These are phyloP conservation scores for Pseudeuparius sepicola DNA, from an alignment of 2,888 invertebrate species.

Conservation along the genomic window DNA sequence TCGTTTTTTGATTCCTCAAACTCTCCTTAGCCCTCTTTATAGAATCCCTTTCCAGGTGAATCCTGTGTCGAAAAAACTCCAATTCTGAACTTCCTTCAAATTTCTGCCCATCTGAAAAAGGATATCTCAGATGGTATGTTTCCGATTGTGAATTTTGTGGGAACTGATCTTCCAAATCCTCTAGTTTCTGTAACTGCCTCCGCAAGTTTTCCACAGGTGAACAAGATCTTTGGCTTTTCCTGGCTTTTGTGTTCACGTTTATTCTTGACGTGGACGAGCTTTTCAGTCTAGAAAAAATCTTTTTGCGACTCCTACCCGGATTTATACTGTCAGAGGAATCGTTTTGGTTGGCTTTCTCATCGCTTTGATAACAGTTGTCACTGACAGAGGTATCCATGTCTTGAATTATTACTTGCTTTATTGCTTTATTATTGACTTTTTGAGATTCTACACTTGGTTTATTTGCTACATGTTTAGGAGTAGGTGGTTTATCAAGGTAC, in stretches of 20 bases:
- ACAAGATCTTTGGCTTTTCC: constrained; percentile 48
- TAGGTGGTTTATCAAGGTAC: constrained; percentile 32
- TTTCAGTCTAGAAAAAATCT: constrained; percentile 51
- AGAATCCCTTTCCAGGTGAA: constrained; percentile 70
- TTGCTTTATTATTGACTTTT: constrained; percentile 31
- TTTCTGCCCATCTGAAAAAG: constrained; percentile 56
- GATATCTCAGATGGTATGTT: constrained; percentile 71
- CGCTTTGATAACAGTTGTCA: constrained; percentile 41
- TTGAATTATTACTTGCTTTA: constrained; percentile 35
- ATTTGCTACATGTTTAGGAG: constrained; percentile 28
- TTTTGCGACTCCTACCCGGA: constrained; percentile 50
- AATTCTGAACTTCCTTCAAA: constrained; percentile 54
- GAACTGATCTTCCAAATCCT: constrained; percentile 74
- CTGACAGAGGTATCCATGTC: constrained; percentile 39
- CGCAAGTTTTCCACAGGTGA: constrained; percentile 72
- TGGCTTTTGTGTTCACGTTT: constrained; percentile 46
- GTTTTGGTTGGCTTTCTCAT: constrained; percentile 34
- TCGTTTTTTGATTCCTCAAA: constrained; percentile 55
- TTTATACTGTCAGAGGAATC: constrained; percentile 42
- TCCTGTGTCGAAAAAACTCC: constrained; percentile 75
- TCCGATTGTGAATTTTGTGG: constrained; percentile 54
- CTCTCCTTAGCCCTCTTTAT: constrained; percentile 75
- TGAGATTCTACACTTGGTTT: constrained; percentile 38
- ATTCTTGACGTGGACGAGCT: constrained; percentile 50
- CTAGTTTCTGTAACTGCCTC: constrained; percentile 68